Evolutionary conservation across 2,797 vertebrate genomes (phyloP), one percentile per base, ranked within the genome.

Genomic region (Chelon labrosus): DNA sequence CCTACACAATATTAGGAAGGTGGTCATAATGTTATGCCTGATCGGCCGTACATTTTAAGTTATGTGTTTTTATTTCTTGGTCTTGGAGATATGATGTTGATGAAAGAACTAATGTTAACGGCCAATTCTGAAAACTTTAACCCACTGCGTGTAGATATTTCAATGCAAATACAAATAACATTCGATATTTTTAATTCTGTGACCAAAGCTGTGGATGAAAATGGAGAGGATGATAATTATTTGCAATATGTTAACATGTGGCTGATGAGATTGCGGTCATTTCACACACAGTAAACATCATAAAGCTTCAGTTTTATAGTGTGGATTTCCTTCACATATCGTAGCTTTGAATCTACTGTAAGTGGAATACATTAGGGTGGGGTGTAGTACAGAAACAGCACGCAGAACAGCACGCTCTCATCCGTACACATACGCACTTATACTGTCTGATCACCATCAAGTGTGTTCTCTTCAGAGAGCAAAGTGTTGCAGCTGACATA

Each of bases 361-460:
- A 11, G 47, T 58, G 12, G 13, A 7, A 44, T n/a, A 35, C 11
- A 10, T 57, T 41, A 19, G 58, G 2, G 14, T 51, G 16, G 57
- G 44, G 50, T 56, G 14, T 12, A n/a, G 12, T 65, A 55, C 41
- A 31, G 39, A 58, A 59, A 17, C 44, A 22, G 27, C 31, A 51
- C 14, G 41, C 62, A 31, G 53, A 59, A 17, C 44, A 22, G 27
- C 31, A 51, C 12, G 41, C 62, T 73, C 51, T 49, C 51, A 31
- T 12, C 25, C 25, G 17, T 1, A 39, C 17, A 55, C 61, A 31
- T 3, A 22, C 37, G 49, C 7, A 44, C 38, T 38, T 56, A 27
- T 57, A 37, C 50, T 38, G 73, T 55, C 17, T 72, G 64, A 69
- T 79, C 71, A 63, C 62, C 37, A 64, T 58, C 17, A 74, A 55